Conservation (phyloP, 1,140 invertebrate species). For the Nephila pilipes region DNA sequence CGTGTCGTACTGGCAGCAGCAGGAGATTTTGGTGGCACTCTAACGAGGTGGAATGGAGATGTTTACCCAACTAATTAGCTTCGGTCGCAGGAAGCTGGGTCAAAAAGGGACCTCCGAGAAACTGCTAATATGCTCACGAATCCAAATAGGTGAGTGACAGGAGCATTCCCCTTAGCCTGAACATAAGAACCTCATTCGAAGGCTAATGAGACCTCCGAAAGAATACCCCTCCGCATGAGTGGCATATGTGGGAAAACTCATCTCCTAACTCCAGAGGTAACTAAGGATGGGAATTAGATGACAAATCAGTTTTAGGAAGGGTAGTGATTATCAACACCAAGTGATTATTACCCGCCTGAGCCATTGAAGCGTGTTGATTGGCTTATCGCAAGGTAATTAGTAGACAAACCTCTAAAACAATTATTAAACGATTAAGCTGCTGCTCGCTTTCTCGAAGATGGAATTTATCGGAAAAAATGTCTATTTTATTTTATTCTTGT, state of each 20-base stretch:
- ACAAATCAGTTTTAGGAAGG: constrained; percentile 23
- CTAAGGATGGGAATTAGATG: constrained; percentile 36
- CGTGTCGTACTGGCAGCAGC: constrained; percentile 17
- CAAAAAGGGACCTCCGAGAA: constrained; percentile 53
- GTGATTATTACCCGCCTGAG: background rate
- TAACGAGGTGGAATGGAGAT: constrained; percentile 69
- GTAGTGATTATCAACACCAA: background rate
- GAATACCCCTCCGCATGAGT: background rate
- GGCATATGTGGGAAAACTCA: constrained; percentile 10
- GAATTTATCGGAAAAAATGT: no score
- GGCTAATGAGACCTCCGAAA: constrained; percentile 32
- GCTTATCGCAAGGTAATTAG: background rate
- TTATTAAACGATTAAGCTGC: background rate
- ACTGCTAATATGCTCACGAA: constrained; percentile 52
- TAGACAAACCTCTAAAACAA: background rate
- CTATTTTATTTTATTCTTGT: no score
- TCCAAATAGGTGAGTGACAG: constrained; percentile 63
- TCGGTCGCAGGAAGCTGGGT: constrained; percentile 63
- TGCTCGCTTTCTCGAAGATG: background rate
- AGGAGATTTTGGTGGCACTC: background rate
- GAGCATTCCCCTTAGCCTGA: background rate
- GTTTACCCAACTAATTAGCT: constrained; percentile 71
- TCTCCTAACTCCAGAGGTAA: background rate
- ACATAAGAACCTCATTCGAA: background rate
- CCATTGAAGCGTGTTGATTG: background rate